Conservation (phyloP, 2,797 vertebrate genomes). For the Acanthurus tractus region DNA sequence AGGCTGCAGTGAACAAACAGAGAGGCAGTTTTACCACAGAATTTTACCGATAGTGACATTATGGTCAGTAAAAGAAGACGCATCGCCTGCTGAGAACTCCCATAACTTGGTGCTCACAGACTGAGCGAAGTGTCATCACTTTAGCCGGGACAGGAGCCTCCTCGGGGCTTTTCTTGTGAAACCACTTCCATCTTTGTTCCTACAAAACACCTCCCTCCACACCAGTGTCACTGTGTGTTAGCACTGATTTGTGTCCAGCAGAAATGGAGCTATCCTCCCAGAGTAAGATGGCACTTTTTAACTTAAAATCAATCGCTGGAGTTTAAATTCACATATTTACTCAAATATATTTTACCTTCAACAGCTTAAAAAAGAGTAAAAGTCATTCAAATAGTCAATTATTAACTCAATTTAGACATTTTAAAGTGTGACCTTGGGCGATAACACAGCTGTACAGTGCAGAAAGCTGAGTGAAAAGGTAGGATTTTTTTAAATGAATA, state of each 20-base stretch:
- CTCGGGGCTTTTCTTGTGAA: slow-evolving; percentile 65
- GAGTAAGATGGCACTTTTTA: neutral
- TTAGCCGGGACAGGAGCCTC: slow-evolving; percentile 61
- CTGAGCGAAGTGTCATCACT: slow-evolving; percentile 69
- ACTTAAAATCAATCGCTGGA: no score
- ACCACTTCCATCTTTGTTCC: slow-evolving; percentile 54
- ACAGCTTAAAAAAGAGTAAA: no score
- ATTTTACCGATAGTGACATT: slow-evolving; percentile 57
- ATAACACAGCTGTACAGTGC: neutral
- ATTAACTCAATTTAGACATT: neutral
- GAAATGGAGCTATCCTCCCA: slow-evolving; percentile 24
- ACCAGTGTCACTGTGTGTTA: slow-evolving; percentile 51
- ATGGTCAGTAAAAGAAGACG: slow-evolving; percentile 71
- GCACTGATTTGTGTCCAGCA: slow-evolving; percentile 41
- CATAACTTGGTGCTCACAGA: slow-evolving; percentile 64
- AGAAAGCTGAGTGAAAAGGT: neutral
- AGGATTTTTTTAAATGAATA: no score
- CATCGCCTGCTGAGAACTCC: slow-evolving; percentile 56
- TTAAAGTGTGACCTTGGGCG: neutral
- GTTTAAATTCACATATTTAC: no score
- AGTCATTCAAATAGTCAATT: neutral
- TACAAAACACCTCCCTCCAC: slow-evolving; percentile 44
- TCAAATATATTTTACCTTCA: no score
- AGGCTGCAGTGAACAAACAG: no score
- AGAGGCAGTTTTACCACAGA: slow-evolving; percentile 23